Conservation (phyloP, 2,113 vertebrate species). For the Dermatemys mawii region DNA sequence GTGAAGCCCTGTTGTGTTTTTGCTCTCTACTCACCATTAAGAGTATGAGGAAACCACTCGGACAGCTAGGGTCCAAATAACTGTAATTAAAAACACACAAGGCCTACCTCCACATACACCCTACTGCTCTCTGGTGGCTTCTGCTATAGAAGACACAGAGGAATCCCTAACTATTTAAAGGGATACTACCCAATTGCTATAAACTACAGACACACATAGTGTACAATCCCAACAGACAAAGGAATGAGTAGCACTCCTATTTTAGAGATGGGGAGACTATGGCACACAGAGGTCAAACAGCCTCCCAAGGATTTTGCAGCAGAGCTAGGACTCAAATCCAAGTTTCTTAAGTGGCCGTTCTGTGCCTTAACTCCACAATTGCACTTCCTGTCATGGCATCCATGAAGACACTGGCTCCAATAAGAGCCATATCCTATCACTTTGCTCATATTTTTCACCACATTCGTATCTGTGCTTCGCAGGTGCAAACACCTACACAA, state of each 20-base stretch:
- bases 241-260: background rate
- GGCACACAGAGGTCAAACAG: background rate
- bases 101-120: background rate
- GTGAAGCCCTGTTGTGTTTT: too few relatives aligned
- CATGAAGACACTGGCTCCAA: background rate
- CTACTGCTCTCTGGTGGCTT: background rate
- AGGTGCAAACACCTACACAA: background rate
- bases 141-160: background rate
- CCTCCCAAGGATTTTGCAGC: background rate
- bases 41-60: background rate
- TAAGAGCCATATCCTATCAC: background rate
- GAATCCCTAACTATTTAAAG: background rate
- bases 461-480: background rate
- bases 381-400: background rate
- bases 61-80: background rate
- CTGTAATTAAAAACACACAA: background rate
- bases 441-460: background rate
- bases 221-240: background rate
- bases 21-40: background rate
- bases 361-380: background rate
- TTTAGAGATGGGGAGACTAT: too few relatives aligned
- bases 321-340: too few relatives aligned
- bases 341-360: background rate
- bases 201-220: background rate
- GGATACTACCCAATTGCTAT: background rate